Evolutionary conservation across 2,888 invertebrate genomes (phyloP).

Genomic region (Rotaria socialis): DNA sequence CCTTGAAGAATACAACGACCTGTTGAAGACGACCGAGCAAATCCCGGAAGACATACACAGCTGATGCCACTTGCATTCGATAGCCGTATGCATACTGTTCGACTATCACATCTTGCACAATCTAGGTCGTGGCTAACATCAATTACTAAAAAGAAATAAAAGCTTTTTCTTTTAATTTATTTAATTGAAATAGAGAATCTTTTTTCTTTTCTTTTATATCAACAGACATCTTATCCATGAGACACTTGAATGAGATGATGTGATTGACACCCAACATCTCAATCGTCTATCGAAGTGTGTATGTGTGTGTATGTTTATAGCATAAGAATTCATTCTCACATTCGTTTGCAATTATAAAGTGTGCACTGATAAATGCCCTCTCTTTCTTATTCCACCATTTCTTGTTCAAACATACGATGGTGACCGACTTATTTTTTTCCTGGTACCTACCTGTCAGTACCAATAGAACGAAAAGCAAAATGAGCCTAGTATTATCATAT

Average conservation of each 20-base stretch:
- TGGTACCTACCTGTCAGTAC: not conserved
- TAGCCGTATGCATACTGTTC: conserved; percentile 1
- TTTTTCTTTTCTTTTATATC: not conserved
- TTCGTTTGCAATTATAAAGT: not conserved
- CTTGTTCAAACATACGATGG: not conserved
- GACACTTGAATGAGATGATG: not conserved
- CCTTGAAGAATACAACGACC: conserved; percentile 35
- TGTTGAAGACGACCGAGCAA: not conserved
- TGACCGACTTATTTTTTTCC: not conserved
- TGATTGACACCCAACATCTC: conserved; percentile 4
- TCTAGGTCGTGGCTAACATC: not conserved
- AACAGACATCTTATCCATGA: conserved; percentile 13
- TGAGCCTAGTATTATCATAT: not conserved
- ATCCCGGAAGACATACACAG: conserved; percentile 18
- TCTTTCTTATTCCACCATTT: not conserved
- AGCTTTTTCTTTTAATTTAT: not conserved
- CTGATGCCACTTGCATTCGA: not conserved
- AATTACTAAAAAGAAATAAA: not conserved
- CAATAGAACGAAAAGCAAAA: not conserved
- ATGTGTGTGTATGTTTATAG: not conserved
- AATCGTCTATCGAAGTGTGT: not conserved
- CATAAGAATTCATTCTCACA: conserved; percentile 12
- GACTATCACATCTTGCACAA: conserved; percentile 16
- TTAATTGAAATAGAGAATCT: not conserved
- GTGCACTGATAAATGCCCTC: not conserved